phyloP scores from a whole-genome alignment of 2,888 invertebrate genomes.

The Ophion slaviceki region DNA sequence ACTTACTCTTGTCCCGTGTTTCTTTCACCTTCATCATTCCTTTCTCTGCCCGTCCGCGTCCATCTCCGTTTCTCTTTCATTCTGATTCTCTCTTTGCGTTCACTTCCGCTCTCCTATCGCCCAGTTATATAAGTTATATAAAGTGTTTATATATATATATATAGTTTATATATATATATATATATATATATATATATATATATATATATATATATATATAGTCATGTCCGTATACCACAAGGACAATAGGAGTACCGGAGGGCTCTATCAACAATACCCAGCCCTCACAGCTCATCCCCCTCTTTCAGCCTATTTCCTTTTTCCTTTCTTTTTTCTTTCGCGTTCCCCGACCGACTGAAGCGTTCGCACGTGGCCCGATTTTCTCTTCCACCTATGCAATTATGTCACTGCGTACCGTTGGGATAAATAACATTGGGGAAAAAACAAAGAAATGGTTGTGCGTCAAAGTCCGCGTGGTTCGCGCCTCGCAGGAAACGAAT shows the following conservation, averaged over 20 bases:
- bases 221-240: not conserved
- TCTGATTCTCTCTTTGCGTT: constrained; percentile 35
- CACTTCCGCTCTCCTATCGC: constrained; percentile 7
- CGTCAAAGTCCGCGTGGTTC: not conserved
- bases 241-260: not conserved
- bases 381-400: not conserved
- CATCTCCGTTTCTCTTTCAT: constrained; percentile 37
- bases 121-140: not conserved
- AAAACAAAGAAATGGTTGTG: not conserved
- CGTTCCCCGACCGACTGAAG: not conserved
- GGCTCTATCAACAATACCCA: not conserved
- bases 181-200: not conserved
- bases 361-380: not conserved
- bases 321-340: not conserved
- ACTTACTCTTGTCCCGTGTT: constrained; percentile 41
- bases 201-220: not conserved
- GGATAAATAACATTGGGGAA: not conserved
- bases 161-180: not conserved
- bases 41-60: constrained; percentile 39
- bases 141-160: too few species aligned
- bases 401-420: not conserved
- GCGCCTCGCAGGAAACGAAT: too few species aligned
- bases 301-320: not conserved
- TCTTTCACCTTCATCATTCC: constrained; percentile 26
- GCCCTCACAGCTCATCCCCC: not conserved